Evolutionary conservation across 2,797 vertebrate species (phyloP).

Genomic region (Poeciliopsis gracilis): DNA sequence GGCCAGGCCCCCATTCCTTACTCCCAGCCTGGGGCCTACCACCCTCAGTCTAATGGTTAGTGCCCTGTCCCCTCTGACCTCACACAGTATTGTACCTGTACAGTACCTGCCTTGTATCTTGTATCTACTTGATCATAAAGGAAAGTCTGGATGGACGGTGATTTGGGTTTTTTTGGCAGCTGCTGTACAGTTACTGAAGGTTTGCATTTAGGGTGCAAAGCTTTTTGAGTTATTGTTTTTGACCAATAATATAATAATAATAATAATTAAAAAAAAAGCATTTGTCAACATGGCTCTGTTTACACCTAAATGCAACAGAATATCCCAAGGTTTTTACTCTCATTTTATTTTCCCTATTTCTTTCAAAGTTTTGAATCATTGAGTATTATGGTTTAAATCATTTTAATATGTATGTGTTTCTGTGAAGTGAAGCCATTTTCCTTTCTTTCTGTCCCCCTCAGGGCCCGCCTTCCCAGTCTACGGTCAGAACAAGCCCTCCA

Average conservation of each 20-base stretch:
- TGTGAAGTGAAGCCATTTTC: background rate
- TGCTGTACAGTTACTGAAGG: slow-evolving; percentile 50
- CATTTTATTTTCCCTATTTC: slow-evolving; percentile 4
- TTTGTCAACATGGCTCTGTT: slow-evolving; percentile 26
- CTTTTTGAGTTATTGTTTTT: slow-evolving; percentile 6
- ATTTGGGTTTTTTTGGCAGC: slow-evolving; percentile 28
- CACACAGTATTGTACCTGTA: slow-evolving; percentile 35
- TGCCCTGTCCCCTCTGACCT: slow-evolving; percentile 50
- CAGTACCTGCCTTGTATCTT: slow-evolving; percentile 38
- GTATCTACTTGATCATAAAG: background rate
- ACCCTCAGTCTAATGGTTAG: slow-evolving; percentile 96
- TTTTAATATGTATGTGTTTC: slow-evolving; percentile 13
- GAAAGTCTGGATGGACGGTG: slow-evolving; percentile 6
- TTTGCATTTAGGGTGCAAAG: slow-evolving; percentile 54
- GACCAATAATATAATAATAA: slow-evolving; percentile 1
- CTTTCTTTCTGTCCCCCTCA: slow-evolving; percentile 39
- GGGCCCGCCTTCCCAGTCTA: slow-evolving; percentile 93
- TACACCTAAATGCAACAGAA: slow-evolving; percentile 57
- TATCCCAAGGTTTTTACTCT: slow-evolving; percentile 20
- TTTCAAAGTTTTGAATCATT: slow-evolving; percentile 4
- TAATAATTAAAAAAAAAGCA: background rate
- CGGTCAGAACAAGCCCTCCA: slow-evolving; percentile 91
- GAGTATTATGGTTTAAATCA: slow-evolving; percentile 6
- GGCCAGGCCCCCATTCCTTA: slow-evolving; percentile 90
- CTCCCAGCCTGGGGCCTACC: slow-evolving; percentile 89